Evolutionary conservation across 1,140 invertebrate genomes (phyloP).

Genomic region (Hypothenemus hampei): DNA sequence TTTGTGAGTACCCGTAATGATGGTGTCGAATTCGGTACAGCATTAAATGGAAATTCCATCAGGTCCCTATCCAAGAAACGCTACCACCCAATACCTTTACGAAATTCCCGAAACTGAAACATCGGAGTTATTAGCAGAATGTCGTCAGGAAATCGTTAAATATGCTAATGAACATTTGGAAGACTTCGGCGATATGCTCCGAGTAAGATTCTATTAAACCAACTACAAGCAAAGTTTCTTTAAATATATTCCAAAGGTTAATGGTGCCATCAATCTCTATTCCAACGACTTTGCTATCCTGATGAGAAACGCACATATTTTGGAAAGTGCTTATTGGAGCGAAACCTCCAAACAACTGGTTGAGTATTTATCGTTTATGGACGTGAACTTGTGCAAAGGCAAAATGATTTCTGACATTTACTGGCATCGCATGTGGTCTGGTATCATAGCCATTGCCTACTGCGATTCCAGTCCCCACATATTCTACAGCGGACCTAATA

Average conservation of each 20-base stretch:
- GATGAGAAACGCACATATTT: neutral
- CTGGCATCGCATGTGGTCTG: slow-evolving; percentile 66
- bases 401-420: slow-evolving; percentile 60
- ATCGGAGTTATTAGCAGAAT: slow-evolving; percentile 40
- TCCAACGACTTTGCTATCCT: slow-evolving; percentile 54
- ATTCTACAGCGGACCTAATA: slow-evolving; percentile 20
- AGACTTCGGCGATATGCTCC: slow-evolving; percentile 34
- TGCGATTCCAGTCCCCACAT: slow-evolving; percentile 45
- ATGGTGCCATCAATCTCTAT: slow-evolving; percentile 60
- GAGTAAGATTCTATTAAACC: slow-evolving; percentile 7
- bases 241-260: slow-evolving; percentile 50
- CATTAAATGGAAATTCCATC: neutral
- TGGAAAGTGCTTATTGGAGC: neutral
- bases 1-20: slow-evolving; percentile 46
- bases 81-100: slow-evolving; percentile 59
- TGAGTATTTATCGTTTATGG: slow-evolving; percentile 58
- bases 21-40: neutral
- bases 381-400: slow-evolving; percentile 53
- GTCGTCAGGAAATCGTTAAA: slow-evolving; percentile 11
- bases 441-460: slow-evolving; percentile 61
- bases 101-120: slow-evolving; percentile 33
- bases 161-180: slow-evolving; percentile 31
- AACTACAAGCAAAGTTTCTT: neutral
- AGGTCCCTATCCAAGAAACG: slow-evolving; percentile 32
- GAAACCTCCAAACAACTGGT: slow-evolving; percentile 46